Evolutionary conservation across 1,140 invertebrate genomes (phyloP), one percentile per base, ranked within the genome.

Genomic region (Bombus waltoni): DNA sequence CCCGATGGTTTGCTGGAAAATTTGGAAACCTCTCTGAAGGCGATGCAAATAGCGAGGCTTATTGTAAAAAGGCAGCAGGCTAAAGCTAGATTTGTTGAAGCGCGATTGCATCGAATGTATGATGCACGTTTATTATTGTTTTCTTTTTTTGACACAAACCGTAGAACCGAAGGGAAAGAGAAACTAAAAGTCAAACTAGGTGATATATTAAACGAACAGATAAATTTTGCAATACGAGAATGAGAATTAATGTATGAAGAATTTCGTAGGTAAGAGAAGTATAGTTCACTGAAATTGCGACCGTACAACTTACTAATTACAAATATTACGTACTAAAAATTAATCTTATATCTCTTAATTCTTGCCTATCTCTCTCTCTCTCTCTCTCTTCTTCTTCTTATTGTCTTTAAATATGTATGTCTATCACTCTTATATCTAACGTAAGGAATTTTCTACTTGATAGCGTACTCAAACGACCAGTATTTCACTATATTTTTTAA

Each of bases 401-500:
- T 32, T 32, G 32, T 38, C n/a, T 32, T 71, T n/a, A 59, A 35
- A 71, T 18, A 57, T 59, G 47, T 72, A 79, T 38, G 47, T 84
- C 82, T 59, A 44, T 57, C 25, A 44, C 32, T 85, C 42, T 80
- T 80, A 28, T 85, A 57, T 80, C 68, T 85, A 80, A 83, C 57
- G 47, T 83, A 83, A 72, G 83, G 68, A n/a, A 85, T 85, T 85
- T 85, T 85, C 68, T 85, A 85, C 76, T 72, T 3, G 83, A 80
- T 80, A 85, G 76, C 57, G 83, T 85, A 85, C 35, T 72, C 83
- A 65, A 85, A 80, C 77, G 83, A 85, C 77, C 83, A 85, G 83
- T 85, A 85, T 85, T 85, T 85, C 83, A 85, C 83, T 85, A 85
- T 85, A 85, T 85, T 85, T 79, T 85, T 85, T 80, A 85, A 85